Conservation (phyloP, 2,888 invertebrate genomes). For the Gortyna flavago region DNA sequence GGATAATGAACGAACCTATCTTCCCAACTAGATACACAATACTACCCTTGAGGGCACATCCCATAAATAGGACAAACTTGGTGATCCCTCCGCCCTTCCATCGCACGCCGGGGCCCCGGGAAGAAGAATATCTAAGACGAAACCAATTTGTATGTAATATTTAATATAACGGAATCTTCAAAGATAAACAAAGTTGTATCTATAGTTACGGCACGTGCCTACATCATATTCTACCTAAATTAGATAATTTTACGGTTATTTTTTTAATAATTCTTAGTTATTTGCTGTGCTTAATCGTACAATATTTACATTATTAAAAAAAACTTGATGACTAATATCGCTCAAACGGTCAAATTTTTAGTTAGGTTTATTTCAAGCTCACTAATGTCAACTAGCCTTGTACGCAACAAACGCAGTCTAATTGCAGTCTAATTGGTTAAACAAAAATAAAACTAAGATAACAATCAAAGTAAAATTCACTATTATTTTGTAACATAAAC, state of each 20-base stretch:
- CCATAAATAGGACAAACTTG: slow-evolving; percentile 64
- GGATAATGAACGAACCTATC: slow-evolving; percentile 9
- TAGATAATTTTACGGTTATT: neutral
- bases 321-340: neutral
- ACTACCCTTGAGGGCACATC: slow-evolving; percentile 58
- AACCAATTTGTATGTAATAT: slow-evolving; percentile 70
- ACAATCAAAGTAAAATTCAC: slow-evolving; percentile 53
- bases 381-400: neutral
- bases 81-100: slow-evolving; percentile 58
- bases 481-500: slow-evolving; percentile 55
- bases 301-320: neutral
- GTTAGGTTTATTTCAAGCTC: neutral
- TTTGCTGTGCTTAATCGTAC: too few relatives aligned
- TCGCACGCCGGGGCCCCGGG: slow-evolving; percentile 49
- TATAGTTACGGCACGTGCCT: neutral
- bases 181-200: slow-evolving; percentile 21
- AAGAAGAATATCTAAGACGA: slow-evolving; percentile 64
- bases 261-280: too few relatives aligned
- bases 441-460: slow-evolving; percentile 41
- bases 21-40: slow-evolving; percentile 33
- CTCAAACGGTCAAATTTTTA: neutral
- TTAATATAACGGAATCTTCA: slow-evolving; percentile 59
- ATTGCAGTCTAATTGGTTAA: slow-evolving; percentile 2
- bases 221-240: neutral
- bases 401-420: slow-evolving; percentile 18